A percentile compares a stretch with the other conserved stretches of the same genome.
Evolutionary conservation across 92 coral and sea anemone genomes (phyloP).

Genomic region (Paragorgia papillata): DNA sequence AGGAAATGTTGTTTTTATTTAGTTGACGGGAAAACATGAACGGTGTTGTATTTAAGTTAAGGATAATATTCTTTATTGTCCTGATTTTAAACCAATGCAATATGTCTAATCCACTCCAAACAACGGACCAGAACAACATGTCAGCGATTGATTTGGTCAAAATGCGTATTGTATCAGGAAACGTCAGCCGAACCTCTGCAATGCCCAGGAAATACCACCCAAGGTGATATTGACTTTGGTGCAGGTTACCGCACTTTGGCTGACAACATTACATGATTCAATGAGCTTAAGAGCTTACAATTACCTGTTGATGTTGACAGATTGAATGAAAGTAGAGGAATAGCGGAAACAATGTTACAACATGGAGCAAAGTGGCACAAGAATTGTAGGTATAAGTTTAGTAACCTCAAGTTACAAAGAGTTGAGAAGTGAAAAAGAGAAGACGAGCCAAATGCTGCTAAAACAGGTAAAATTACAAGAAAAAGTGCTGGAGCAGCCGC

Average conservation of each 20-base stretch:
- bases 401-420: slow-evolving; percentile 54
- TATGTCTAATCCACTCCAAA: neutral
- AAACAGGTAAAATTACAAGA: slow-evolving; percentile 43
- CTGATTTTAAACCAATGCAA: neutral
- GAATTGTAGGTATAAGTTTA: slow-evolving; percentile 55
- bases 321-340: slow-evolving; percentile 55
- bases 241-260: slow-evolving; percentile 55
- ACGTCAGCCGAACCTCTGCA: slow-evolving; percentile 41
- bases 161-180: slow-evolving; percentile 57
- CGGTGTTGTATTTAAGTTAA: neutral
- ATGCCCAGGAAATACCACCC: slow-evolving; percentile 43
- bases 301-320: slow-evolving; percentile 41
- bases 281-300: slow-evolving; percentile 43
- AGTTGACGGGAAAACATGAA: neutral
- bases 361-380: slow-evolving; percentile 64
- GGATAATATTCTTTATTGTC: neutral
- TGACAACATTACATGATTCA: slow-evolving; percentile 43
- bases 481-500: slow-evolving; percentile 40
- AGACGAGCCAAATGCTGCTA: slow-evolving; percentile 24
- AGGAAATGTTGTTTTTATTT: neutral
- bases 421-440: slow-evolving; percentile 50
- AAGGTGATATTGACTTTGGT: slow-evolving; percentile 45
- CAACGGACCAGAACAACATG: neutral
- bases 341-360: slow-evolving; percentile 46
- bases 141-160: slow-evolving; percentile 46